Percentiles rank a stretch among this genome's conserved stretches.
phyloP scores from a whole-genome alignment of 2,113 vertebrate species.

The Passer montanus region DNA sequence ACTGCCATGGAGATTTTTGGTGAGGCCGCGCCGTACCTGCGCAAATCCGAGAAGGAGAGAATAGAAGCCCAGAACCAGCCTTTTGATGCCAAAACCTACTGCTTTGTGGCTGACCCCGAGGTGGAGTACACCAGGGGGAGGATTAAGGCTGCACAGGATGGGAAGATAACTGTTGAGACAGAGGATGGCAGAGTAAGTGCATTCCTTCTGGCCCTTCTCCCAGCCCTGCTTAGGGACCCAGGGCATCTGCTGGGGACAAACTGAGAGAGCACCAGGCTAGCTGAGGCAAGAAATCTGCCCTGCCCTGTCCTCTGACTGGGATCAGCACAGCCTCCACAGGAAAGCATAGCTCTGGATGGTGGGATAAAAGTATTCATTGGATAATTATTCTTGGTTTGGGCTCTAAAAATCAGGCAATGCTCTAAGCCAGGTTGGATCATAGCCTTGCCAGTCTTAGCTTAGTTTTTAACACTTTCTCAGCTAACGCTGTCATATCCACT shows the following conservation, averaged over 20 bases:
- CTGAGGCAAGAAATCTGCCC: background rate
- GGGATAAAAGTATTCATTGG: background rate
- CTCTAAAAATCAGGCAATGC: background rate
- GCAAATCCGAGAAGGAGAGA: constrained; percentile 81
- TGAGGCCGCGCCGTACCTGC: constrained; percentile 76
- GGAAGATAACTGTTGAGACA: constrained; percentile 80
- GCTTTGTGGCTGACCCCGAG: constrained; percentile 80
- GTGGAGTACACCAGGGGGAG: constrained; percentile 80
- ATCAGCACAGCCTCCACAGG: background rate
- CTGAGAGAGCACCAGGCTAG: background rate
- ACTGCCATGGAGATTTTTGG: constrained; percentile 80
- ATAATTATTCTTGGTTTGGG: background rate
- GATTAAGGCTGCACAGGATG: constrained; percentile 75
- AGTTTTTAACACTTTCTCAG: background rate
- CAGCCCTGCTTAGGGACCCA: background rate
- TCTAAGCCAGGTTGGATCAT: background rate
- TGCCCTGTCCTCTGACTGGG: background rate
- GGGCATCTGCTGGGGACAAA: background rate
- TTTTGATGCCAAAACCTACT: constrained; percentile 84
- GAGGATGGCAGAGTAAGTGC: constrained; percentile 75
- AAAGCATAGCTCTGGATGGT: background rate
- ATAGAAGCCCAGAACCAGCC: constrained; percentile 83
- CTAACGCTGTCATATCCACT: background rate
- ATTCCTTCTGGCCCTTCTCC: background rate
- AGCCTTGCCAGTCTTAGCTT: background rate